Base-by-base conservation (phyloP, 2,888 invertebrate genomes). In the Eristalinus aeneus region DNA sequence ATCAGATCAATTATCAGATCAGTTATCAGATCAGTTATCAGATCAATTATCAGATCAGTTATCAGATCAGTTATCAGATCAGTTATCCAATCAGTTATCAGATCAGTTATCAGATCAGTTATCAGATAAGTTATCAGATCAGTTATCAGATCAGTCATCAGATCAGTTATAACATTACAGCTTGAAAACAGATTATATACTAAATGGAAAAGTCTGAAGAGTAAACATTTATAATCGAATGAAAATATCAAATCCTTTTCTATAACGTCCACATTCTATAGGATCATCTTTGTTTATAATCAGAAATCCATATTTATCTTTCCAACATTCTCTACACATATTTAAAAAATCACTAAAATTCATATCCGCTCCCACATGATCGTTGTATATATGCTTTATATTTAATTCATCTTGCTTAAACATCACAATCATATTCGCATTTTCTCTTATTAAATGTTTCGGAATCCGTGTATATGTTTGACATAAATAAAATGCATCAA, bases 371-470 rank as follows among this genome's bases (percentile, higher is more conserved):
- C 69, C 54, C 10, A 84, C 69, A 74, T 83, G 83, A 74, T 78
- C 83, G n/a, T n/a, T n/a, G n/a, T n/a, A n/a, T n/a, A n/a, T n/a
- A n/a, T n/a, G n/a, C n/a, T n/a, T n/a, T n/a, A 91, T 75, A 88
- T 91, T 91, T 22, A 88, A 71, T 31, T 88, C 88, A 88, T 92
- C 91, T 87, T n/a, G n/a, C n/a, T n/a, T n/a, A n/a, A n/a, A n/a
- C n/a, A n/a, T n/a, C n/a, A n/a, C n/a, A n/a, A n/a, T n/a, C n/a
- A 91, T 87, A 81, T 91, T 92, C 6, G 88, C 79, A 87, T 92
- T 91, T 4, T 91, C 91, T 46, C 91, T 69, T 34, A 80, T 76
- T 20, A 92, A 88, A 75, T 91, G 91, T 82, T 92, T 92, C 1
- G 90, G 90, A 27, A 91, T 91, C n/a, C n/a, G n/a, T n/a, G n/a